Evolutionary conservation across 2,113 vertebrate genomes (phyloP), one percentile per base, ranked within the genome.

Genomic region (Hymenochirus boettgeri): DNA sequence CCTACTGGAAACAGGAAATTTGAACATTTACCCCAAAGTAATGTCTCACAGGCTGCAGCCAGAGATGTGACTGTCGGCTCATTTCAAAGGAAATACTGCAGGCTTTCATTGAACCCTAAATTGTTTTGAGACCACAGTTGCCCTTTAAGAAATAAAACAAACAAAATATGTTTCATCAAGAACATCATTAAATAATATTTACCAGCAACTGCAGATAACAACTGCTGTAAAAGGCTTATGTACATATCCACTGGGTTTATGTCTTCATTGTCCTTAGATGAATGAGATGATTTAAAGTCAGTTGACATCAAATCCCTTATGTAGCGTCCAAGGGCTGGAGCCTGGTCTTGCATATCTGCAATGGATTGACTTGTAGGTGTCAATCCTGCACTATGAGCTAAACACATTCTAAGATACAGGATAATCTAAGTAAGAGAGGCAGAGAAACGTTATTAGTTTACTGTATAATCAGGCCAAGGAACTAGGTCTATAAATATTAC

Each of bases 291-390:
- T 2, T 62, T 65, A 29, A 86, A 76, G 48, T 84, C 87, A 53
- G 83, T 83, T 37, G 88, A 86, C 77, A 96, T 81, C 72, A 98
- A 79, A 1, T 83, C 84, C 73, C 89, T 85, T 62, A 98, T 72
- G 5, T 99, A 99, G 69, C 79, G 87, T 4, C 95, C 95, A 19
- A 99, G 92, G 58, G 90, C 88, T 17, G 96, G 96, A 58, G 96
- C 91, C 5, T 96, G 92, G 57, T 97, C 95, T 66, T 98, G 96
- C 96, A 98, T 98, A 74, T 97, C 94, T 19, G 86, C 83, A 78
- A 94, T 74, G 70, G 83, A 95, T 65, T 89, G 90, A 5, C 93
- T 93, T 60, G 88, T 74, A 64, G 90, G 88, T 4, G 84, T 85
- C 74, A 92, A 89, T 11, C 94, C 95, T 0, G 96, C 92, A 26